Evolutionary conservation across 1,140 invertebrate genomes (phyloP), one percentile per base, ranked within the genome.

Genomic region (Drosophila ogumai): DNA sequence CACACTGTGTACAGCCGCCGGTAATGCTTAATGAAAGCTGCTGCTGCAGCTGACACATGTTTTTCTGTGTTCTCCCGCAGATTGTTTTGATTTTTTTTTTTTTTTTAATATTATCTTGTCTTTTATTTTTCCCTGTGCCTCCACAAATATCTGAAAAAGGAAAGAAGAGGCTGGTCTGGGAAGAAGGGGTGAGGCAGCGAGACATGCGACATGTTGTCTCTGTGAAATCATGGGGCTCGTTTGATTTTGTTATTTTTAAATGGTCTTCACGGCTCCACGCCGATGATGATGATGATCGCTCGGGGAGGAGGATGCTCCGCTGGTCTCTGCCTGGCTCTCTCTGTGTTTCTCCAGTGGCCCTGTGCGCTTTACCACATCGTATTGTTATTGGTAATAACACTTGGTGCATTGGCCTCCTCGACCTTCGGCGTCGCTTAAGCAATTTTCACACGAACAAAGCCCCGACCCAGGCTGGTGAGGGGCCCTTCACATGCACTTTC

Each of bases 191-290:
- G 10, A 13, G 13, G 10, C 19, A 50, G 43, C 36, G 34, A 63
- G 34, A 59, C 54, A 65, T 59, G 56, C 63, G 63, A 66, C 63
- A 66, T 36, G 63, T 60, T 36, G 63, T 60, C 63, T 46, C 63
- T 43, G 63, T 66, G 56, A 61, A 66, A 63, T 36, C 40, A 61
- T 61, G 57, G 41, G 32, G 25, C 43, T 46, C 63, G 63, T 66
- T 66, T 61, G 31, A 44, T 36, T 63, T 63, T 63, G 63, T 60
- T 66, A 66, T 66, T 66, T 66, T 44, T 66, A 66, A 66, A 66
- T 63, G 63, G 31, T 66, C 63, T 66, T 61, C 57, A 65, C 17
- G 52, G 36, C 22, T 58, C 6, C 56, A 65, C 34, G 56, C n/a
- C 58, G 41, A 28, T 63, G 40, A 60, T 65, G 40, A 60, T 65